These are phyloP conservation scores for Drosophila santomea DNA, from an alignment of 1,140 invertebrate species.

Conservation along the genomic window DNA sequence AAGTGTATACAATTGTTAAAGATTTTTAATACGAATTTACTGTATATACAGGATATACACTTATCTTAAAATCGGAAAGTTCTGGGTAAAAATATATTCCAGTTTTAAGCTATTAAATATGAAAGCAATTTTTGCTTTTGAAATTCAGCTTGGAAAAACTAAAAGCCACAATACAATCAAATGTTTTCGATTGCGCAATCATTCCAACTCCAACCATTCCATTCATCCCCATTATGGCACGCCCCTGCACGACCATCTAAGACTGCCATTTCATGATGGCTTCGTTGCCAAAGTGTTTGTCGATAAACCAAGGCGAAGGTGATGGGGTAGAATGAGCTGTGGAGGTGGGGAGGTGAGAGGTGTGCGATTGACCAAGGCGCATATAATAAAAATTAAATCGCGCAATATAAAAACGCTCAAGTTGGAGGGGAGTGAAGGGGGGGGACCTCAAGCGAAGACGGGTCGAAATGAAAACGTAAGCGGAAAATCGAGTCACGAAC, in stretches of 20 bases:
- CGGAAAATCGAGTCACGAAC: constrained; percentile 78
- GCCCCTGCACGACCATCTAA: constrained; percentile 36
- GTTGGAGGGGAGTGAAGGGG: constrained; percentile 17
- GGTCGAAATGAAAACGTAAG: constrained; percentile 63
- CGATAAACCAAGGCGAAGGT: constrained; percentile 71
- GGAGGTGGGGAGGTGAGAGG: neutral
- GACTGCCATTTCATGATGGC: constrained; percentile 50
- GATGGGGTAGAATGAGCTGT: constrained; percentile 13
- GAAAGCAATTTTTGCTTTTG: no score
- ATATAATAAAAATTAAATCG: constrained; percentile 82
- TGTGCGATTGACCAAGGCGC: constrained; percentile 71
- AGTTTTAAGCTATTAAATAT: no score
- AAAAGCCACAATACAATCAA: no score
- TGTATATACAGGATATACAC: no score
- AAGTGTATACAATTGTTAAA: no score
- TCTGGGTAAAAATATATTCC: no score
- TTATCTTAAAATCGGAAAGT: no score
- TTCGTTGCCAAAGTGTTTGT: constrained; percentile 69
- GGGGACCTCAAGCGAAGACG: constrained; percentile 5
- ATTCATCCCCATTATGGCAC: neutral
- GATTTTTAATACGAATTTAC: no score
- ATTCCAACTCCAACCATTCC: neutral
- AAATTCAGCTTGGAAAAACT: no score
- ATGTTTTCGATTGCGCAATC: no score
- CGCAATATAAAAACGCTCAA: constrained; percentile 74